Conservation (phyloP, 2,797 vertebrate genomes). For the Dryobates pubescens region DNA sequence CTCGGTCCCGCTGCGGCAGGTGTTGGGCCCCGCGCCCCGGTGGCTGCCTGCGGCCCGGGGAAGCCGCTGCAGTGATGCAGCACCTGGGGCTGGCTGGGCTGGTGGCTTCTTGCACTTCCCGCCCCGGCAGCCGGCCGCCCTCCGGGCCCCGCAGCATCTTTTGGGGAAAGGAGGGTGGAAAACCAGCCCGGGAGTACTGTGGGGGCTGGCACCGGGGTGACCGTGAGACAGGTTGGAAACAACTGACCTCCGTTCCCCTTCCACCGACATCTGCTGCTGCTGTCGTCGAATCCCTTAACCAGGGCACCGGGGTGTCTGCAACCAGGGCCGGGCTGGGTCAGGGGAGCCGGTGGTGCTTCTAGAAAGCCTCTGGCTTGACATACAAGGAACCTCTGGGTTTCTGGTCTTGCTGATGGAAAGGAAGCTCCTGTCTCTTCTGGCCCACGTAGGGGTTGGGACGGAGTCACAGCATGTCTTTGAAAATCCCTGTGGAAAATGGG, state of each 20-base stretch:
- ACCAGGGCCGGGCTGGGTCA: accelerated
- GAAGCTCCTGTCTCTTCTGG: not conserved
- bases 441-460: not conserved
- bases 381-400: too few species aligned
- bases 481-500: not conserved
- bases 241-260: accelerated
- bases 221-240: not conserved
- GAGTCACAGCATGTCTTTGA: accelerated
- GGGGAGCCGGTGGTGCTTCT: not conserved
- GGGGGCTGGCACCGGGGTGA: not conserved
- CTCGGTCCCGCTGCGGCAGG: not conserved
- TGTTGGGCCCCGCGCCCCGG: not conserved
- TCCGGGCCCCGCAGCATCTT: not conserved
- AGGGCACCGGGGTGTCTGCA: not conserved
- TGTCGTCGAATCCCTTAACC: accelerated
- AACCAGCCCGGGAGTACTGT: not conserved
- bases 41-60: not conserved
- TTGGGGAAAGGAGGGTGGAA: not conserved
- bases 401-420: accelerated
- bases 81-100: not conserved
- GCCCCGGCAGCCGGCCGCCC: not conserved
- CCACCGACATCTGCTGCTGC: not conserved
- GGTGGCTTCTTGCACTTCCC: not conserved
- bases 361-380: not conserved
- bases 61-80: not conserved